Percentiles rank a stretch among this genome's conserved stretches.
These are phyloP conservation scores for Synanthedon tipuliformis DNA, from an alignment of 2,888 invertebrate species.

Conservation along the genomic window DNA sequence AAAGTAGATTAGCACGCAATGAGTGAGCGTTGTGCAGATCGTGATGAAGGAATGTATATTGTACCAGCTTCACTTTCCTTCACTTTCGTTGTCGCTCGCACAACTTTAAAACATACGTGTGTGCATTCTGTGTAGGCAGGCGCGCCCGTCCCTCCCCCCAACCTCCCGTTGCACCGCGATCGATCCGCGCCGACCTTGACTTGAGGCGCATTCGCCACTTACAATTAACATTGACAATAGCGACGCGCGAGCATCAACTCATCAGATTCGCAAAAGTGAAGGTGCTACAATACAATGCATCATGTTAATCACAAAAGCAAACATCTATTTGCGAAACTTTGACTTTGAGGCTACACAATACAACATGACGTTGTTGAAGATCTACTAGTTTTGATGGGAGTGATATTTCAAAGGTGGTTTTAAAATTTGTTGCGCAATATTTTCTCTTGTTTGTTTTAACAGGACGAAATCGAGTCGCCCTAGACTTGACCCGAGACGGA, in stretches of 20 bases:
- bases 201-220: slow-evolving; percentile 40
- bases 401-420: too few relatives aligned
- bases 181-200: slow-evolving; percentile 53
- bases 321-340: too few relatives aligned
- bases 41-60: slow-evolving; percentile 45
- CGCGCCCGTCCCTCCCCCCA: slow-evolving; percentile 16
- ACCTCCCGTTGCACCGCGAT: slow-evolving; percentile 31
- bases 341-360: slow-evolving; percentile 4
- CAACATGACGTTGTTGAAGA: not conserved
- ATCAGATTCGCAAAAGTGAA: not conserved
- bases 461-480: slow-evolving; percentile 29
- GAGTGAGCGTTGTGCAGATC: slow-evolving; percentile 21
- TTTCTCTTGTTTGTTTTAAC: not conserved
- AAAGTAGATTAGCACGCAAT: slow-evolving; percentile 18
- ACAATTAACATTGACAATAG: slow-evolving; percentile 58
- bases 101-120: slow-evolving; percentile 25
- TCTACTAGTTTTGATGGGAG: too few relatives aligned
- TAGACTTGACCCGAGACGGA: slow-evolving; percentile 37
- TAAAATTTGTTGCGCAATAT: not conserved
- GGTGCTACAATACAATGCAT: too few relatives aligned
- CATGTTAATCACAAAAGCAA: too few relatives aligned
- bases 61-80: slow-evolving; percentile 44
- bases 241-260: slow-evolving; percentile 38
- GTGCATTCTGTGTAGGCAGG: slow-evolving; percentile 28
- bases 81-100: slow-evolving; percentile 48